Evolutionary conservation across 2,797 vertebrate genomes (phyloP), one percentile per base, ranked within the genome.

Genomic region (Acipenser oxyrinchus): DNA sequence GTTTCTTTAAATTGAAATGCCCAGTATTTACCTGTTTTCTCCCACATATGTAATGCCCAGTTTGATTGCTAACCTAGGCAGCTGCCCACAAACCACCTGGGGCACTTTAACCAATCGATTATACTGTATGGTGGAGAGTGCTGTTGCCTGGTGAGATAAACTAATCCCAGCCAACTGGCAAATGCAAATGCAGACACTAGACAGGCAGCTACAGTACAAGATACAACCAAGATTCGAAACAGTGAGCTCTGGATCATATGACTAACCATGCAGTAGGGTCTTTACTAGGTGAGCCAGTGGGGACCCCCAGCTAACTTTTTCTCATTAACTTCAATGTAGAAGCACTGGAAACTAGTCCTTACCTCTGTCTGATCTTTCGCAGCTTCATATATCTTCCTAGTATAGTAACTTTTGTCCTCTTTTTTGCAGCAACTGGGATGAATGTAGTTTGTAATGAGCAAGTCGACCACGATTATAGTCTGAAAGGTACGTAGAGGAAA

Each of bases 391-490:
- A 92, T 95, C 78, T 69, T 91, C 65, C 81, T 74, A 0, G 83
- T 80, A 74, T 89, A 93, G 75, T 85, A 84, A 0, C 87, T 86
- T 12, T 86, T 88, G n/a, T 79, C 83, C 0, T 78, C 77, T 48
- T 66, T 68, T 0, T 81, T 76, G 63, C 83, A 90, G 63, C 87
- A 83, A n/a, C 73, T 85, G 1, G 37, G 0, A 3, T 15, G 63
- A 0, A 69, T 63, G 10, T 72, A 73, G 3, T 81, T 83, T 55
- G 70, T 78, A 64, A 94, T 86, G 66, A 88, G 75, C 74, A 87
- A 80, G 78, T 93, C 92, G 0, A 93, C 85, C 37, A 83, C 55
- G 6, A 88, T 0, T 0, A 79, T 87, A 15, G 90, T 91, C 93
- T 95, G 76, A 9, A 69, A 62, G 2, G 62, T 8, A 48, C 9